phyloP scores from a whole-genome alignment of 2,888 invertebrate genomes.

The Villa cingulata region DNA sequence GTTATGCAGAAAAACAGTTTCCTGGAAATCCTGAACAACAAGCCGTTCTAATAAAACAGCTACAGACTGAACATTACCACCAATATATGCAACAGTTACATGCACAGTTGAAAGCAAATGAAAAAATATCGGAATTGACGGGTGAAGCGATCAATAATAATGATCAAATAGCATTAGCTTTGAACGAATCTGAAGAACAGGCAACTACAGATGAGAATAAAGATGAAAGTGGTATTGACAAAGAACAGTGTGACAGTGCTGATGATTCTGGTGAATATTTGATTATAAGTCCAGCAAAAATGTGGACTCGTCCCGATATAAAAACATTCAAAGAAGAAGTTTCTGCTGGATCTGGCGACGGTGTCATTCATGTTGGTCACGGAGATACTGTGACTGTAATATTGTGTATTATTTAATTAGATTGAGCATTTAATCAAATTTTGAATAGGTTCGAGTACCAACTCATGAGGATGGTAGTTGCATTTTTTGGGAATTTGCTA shows the following conservation, averaged over 20 bases:
- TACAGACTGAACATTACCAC: slow-evolving; percentile 98
- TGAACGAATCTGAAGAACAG: background rate
- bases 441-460: slow-evolving; percentile 64
- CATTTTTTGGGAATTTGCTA: slow-evolving; percentile 98
- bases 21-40: slow-evolving; percentile 80
- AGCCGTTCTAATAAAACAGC: slow-evolving; percentile 78
- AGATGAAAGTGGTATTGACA: slow-evolving; percentile 19
- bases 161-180: slow-evolving; percentile 2
- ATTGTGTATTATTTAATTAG: background rate
- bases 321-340: slow-evolving; percentile 83
- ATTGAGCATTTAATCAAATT: background rate
- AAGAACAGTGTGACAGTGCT: slow-evolving; percentile 20
- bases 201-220: background rate
- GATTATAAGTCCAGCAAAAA: slow-evolving; percentile 61
- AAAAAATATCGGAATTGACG: background rate
- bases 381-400: slow-evolving; percentile 89
- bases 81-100: slow-evolving; percentile 95
- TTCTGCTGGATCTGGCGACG: slow-evolving; percentile 64
- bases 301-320: slow-evolving; percentile 90
- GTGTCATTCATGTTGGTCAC: slow-evolving; percentile 84
- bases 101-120: slow-evolving; percentile 23
- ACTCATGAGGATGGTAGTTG: slow-evolving; percentile 87
- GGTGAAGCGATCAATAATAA: slow-evolving; percentile 5
- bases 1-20: slow-evolving; percentile 89
- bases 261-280: slow-evolving; percentile 37